These are phyloP conservation scores for Macrotus californicus DNA, from an alignment of 2,113 vertebrate genomes.

Conservation along the genomic window DNA sequence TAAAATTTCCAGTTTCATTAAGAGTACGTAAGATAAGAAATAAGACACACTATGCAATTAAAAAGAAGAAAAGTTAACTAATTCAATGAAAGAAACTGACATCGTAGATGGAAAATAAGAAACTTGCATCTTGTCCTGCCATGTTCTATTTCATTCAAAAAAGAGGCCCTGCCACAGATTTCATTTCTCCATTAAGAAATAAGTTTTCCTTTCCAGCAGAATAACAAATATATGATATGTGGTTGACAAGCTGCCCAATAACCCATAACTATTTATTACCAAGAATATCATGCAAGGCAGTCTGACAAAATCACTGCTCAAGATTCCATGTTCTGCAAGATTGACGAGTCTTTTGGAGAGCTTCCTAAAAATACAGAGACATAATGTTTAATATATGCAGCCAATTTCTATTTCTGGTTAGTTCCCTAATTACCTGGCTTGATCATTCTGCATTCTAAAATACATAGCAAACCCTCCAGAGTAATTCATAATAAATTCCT, in stretches of 20 bases:
- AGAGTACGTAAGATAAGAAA: constrained; percentile 14
- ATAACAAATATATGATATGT: background rate
- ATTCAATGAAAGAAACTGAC: background rate
- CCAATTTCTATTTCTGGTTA: background rate
- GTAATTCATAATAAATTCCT: constrained; percentile 31
- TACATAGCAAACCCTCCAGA: background rate
- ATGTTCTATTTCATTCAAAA: background rate
- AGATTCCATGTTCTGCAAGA: background rate
- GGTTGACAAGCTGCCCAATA: constrained; percentile 14
- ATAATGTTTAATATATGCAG: background rate
- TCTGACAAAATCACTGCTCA: background rate
- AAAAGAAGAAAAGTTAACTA: background rate
- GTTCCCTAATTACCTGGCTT: constrained; percentile 9
- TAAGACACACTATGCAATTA: background rate
- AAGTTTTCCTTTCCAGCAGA: constrained; percentile 28
- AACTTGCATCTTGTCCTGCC: background rate
- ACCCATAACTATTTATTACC: constrained; percentile 14
- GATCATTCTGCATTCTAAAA: constrained; percentile 5
- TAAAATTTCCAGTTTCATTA: constrained; percentile 51
- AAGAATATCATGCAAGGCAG: background rate
- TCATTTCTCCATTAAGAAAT: background rate
- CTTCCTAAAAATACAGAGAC: constrained; percentile 33
- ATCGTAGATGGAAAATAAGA: constrained; percentile 9
- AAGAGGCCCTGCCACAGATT: background rate
- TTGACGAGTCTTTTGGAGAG: background rate